Base-by-base conservation (phyloP, 2,797 vertebrate genomes). In the Sphaeramia orbicularis region DNA sequence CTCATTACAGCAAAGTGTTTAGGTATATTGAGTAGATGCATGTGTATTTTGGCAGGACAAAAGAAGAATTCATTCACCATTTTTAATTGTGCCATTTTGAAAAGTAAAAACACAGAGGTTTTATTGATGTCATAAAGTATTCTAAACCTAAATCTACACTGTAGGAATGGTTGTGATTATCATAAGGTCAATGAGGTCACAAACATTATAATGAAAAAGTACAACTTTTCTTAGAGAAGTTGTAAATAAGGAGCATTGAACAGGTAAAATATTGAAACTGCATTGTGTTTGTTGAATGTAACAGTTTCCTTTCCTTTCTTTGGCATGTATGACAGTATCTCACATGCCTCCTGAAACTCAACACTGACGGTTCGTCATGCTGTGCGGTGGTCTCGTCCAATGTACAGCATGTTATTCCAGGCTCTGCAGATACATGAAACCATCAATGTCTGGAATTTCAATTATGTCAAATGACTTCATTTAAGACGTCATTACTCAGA, bases 281-380 rank as follows among this genome's bases (percentile, higher is more conserved):
- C 27, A 30, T 30, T 30, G 19, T 24, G 27, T 15, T 16, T 11
- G 19, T 37, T 41, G 27, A 37, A 47, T 2, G 15, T 27, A 13
- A 6, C 6, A 6, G 16, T 55, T 59, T 13, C 11, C 21, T 18
- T 16, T 44, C 50, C 60, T 35, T 30, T 30, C 7, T 27, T 10
- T 59, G 50, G 14, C 41, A 58, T 55, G 19, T 47, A 10, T 48
- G 44, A 44, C 44, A 54, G n/a, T 32, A 52, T 56, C 3, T 54
- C 48, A 19, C 42, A 53, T 16, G 49, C 48, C 43, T 21, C 45
- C 35, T 54, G 59, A 69, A 75, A 72, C 56, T 27, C 0, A 45
- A 67, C 52, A 21, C 62, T 66, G 61, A 62, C 44, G 21, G 10
- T 30, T 35, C 8, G 7, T 49, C 16, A 57, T 45, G 45, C 24